Evolutionary conservation across 2,888 invertebrate species (phyloP).

Genomic region (Lasioglossum morio): DNA sequence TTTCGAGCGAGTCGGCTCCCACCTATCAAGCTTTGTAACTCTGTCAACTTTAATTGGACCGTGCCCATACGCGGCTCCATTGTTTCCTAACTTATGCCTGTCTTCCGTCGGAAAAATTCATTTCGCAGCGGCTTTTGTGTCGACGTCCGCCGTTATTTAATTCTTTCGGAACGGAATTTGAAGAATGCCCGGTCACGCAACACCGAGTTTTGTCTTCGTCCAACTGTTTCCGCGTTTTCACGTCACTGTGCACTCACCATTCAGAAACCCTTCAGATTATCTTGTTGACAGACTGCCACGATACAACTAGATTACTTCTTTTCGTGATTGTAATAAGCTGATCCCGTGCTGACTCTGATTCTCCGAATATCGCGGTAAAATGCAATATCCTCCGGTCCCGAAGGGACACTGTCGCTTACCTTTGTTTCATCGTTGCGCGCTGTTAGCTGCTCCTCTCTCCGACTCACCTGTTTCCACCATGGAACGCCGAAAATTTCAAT

Average conservation of each 20-base stretch:
- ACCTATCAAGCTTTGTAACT: constrained; percentile 55
- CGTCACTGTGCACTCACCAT: neutral
- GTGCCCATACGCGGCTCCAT: constrained; percentile 20
- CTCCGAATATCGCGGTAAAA: neutral
- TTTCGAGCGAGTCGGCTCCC: constrained; percentile 23
- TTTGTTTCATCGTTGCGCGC: neutral
- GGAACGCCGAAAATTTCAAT: constrained; percentile 45
- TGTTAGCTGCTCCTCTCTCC: neutral
- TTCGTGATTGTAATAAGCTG: no score
- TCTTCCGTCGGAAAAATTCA: constrained; percentile 33
- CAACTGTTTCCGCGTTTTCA: neutral
- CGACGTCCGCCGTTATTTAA: neutral
- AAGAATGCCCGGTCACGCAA: neutral
- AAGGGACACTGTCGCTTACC: neutral
- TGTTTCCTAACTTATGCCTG: constrained; percentile 31
- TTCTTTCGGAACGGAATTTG: neutral
- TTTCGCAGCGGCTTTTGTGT: neutral
- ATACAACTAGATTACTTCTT: no score
- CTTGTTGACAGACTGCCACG: no score
- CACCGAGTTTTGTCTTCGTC: neutral
- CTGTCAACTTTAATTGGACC: constrained; percentile 55
- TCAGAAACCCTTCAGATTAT: neutral
- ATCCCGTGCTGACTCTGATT: no score
- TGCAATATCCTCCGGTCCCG: neutral
- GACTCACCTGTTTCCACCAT: neutral